Conservation (phyloP, 2,113 vertebrate species). For the Peucedramus taeniatus region DNA sequence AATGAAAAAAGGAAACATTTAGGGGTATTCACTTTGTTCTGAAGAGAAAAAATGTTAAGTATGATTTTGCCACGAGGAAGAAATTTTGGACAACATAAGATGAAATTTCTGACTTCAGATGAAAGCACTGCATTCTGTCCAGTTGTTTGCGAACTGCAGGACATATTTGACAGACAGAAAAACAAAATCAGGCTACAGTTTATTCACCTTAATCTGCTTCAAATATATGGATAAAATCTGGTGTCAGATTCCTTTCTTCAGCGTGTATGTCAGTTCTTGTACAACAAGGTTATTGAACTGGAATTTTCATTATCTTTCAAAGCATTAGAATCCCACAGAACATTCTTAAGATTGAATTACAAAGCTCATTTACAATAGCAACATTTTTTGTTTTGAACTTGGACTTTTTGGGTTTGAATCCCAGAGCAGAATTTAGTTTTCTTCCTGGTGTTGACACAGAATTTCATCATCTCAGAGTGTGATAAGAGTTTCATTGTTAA, state of each 20-base stretch:
- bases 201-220: background rate
- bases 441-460: background rate
- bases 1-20: background rate
- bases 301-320: conserved; percentile 15
- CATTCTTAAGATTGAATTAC: conserved; percentile 2
- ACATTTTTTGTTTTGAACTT: background rate
- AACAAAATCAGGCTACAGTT: background rate
- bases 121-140: background rate
- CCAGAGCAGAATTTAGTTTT: background rate
- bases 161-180: background rate
- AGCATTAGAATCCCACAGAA: background rate
- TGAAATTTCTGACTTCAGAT: background rate
- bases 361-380: background rate
- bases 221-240: background rate
- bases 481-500: background rate
- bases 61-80: background rate
- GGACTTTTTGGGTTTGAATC: background rate
- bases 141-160: background rate
- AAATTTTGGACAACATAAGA: background rate
- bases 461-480: background rate
- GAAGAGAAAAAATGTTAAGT: background rate
- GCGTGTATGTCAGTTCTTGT: background rate
- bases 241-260: background rate
- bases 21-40: background rate
- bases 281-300: conserved; percentile 16